phyloP scores from a whole-genome alignment of 2,888 invertebrate species.

The Tortricodes alternella region DNA sequence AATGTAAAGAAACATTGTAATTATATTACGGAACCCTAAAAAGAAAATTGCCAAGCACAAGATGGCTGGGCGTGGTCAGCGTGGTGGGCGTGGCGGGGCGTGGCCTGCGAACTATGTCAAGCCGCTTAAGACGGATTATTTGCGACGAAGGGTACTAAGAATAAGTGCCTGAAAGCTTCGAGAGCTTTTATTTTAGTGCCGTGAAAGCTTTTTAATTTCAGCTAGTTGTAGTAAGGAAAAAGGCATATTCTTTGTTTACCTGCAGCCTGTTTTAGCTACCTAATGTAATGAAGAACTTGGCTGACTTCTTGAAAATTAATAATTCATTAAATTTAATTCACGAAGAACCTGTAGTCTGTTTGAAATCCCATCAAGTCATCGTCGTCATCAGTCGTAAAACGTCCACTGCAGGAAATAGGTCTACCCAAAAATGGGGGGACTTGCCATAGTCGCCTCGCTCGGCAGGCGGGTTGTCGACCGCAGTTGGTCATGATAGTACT shows the following conservation, averaged over 20 bases:
- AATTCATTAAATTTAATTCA: no score
- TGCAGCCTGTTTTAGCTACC: background rate
- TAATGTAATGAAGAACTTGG: no score
- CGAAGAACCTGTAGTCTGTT: no score
- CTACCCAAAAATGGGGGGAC: no score
- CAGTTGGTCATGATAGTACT: no score
- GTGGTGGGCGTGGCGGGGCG: slow-evolving; percentile 51
- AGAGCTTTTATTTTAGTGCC: slow-evolving; percentile 18
- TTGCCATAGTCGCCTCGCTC: no score
- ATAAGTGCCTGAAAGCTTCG: slow-evolving; percentile 19
- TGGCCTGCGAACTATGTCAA: slow-evolving; percentile 61
- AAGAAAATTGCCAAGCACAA: slow-evolving; percentile 27
- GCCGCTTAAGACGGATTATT: slow-evolving; percentile 41
- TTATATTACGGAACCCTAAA: slow-evolving; percentile 31
- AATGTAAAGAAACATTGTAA: slow-evolving; percentile 3
- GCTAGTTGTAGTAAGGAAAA: background rate
- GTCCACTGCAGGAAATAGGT: no score
- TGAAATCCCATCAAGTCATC: no score
- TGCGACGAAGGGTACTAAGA: slow-evolving; percentile 10
- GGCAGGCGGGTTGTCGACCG: no score
- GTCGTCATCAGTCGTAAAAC: no score
- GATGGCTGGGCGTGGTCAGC: slow-evolving; percentile 45
- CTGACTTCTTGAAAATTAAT: no score
- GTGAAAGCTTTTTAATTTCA: slow-evolving; percentile 2
- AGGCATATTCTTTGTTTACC: background rate